phyloP scores from a whole-genome alignment of 2,888 invertebrate species.

The Drosophila kanekoi region DNA sequence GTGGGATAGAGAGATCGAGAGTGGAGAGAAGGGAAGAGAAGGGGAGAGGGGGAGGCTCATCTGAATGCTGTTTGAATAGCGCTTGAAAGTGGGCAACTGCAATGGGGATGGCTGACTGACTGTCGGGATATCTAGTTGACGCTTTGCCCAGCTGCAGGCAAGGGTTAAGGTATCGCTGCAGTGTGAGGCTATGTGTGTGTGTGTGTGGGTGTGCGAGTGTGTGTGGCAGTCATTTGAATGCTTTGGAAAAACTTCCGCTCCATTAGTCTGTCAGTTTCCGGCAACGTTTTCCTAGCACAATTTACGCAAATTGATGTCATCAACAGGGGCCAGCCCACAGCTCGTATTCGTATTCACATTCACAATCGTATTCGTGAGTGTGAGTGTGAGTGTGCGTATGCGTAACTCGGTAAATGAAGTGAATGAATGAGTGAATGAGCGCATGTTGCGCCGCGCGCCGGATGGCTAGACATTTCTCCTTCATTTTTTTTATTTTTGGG shows the following conservation, averaged over 20 bases:
- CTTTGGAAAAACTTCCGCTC: constrained; percentile 82
- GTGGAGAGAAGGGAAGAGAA: not conserved
- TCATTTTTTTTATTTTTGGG: constrained; percentile 56
- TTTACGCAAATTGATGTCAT: constrained; percentile 83
- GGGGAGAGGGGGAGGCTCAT: constrained; percentile 53
- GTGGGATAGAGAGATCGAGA: not conserved
- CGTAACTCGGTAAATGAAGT: constrained; percentile 75
- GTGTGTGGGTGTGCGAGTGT: not conserved
- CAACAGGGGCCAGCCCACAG: constrained; percentile 62
- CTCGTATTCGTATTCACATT: constrained; percentile 24
- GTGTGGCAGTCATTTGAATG: constrained; percentile 71
- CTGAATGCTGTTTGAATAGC: constrained; percentile 73
- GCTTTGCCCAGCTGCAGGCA: not conserved
- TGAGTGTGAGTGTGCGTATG: constrained; percentile 43
- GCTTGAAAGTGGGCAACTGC: constrained; percentile 53
- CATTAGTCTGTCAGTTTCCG: constrained; percentile 82
- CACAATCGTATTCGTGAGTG: constrained; percentile 5
- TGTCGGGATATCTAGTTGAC: constrained; percentile 18
- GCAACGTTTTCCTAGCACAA: constrained; percentile 82
- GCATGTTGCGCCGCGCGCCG: constrained; percentile 51
- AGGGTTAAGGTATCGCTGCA: constrained; percentile 16
- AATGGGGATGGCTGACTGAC: constrained; percentile 23
- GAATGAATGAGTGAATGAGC: constrained; percentile 52
- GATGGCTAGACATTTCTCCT: constrained; percentile 61
- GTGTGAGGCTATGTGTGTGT: not conserved